Percentiles rank a stretch among this genome's conserved stretches.
phyloP scores from a whole-genome alignment of 2,113 vertebrate species.

The Cephalopholis sonnerati region DNA sequence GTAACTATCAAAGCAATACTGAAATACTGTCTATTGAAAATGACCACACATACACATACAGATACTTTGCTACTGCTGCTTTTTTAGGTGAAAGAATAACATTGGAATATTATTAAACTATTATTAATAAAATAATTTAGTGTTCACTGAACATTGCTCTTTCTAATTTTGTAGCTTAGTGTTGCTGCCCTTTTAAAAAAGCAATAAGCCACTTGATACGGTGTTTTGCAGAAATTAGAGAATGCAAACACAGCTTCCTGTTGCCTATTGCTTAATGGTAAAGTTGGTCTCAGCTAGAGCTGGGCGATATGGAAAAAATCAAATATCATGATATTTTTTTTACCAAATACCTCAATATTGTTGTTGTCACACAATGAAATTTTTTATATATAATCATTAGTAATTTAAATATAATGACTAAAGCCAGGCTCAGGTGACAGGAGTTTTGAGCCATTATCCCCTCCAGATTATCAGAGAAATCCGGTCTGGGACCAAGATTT shows the following conservation, averaged over 20 bases:
- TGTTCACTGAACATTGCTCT: slow-evolving; percentile 4
- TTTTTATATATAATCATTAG: no score
- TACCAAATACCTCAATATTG: no score
- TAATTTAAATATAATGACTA: no score
- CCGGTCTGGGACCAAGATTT: no score
- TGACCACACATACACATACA: not conserved
- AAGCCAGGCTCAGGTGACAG: no score
- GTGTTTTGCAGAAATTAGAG: not conserved
- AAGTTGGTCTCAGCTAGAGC: no score
- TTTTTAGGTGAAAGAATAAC: slow-evolving; percentile 9
- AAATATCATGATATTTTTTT: no score
- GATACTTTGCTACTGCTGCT: not conserved
- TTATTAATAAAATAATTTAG: not conserved
- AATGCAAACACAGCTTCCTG: slow-evolving; percentile 21
- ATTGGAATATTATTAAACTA: not conserved
- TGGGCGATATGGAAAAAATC: no score
- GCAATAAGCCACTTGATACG: not conserved
- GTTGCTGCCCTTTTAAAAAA: slow-evolving; percentile 18
- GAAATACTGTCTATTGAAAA: not conserved
- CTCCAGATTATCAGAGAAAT: no score
- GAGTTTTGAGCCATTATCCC: no score
- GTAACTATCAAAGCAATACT: slow-evolving; percentile 14
- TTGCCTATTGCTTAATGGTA: slow-evolving; percentile 20
- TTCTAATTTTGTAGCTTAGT: not conserved
- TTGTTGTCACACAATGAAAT: no score